Base-by-base conservation (phyloP, 2,797 vertebrate species). In the Echiichthys vipera region DNA sequence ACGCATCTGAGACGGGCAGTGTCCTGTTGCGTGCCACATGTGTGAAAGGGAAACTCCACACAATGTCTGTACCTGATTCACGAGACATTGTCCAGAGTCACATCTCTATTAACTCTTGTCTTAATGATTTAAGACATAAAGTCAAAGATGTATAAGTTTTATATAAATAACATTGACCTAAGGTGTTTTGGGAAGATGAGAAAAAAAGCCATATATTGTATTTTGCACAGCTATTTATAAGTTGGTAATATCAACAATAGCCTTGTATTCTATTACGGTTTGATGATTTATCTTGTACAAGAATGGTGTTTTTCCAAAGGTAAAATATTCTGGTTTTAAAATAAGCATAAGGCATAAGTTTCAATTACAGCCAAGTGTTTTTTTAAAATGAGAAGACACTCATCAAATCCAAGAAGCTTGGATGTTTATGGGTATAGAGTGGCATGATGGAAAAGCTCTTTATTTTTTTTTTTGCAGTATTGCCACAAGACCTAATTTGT, bases 401-500 rank as follows among this genome's bases (percentile, higher is more conserved):
- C 77, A 80, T 87, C 81, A 89, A 85, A 83, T 72, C 45, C 37
- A 51, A 81, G 70, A 83, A 65, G 78, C 54, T 64, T 66, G 40
- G 62, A 57, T 88, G 78, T 80, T 86, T 86, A 80, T 81, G 75
- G 74, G 53, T 84, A 82, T 77, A 49, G 67, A 88, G 80, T 78
- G 69, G 13, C 74, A 78, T 84, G 80, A 79, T 81, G 71, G 82
- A 86, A 86, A 86, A 84, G 47, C 53, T 57, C 32, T 73, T 80
- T 37, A 55, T 61, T 53, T 64, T 30, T 50, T 75, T 51, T 76
- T 71, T 34, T 25, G 39, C 76, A 78, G 78, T 85, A 74, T 83
- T 83, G 81, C 78, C 78, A 84, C 79, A 77, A 88, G 63, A 91
- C 75, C 74, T 88, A 83, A 93, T 92, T 93, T 92, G 84, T 86